Base-by-base conservation (phyloP, 1,140 invertebrate species). In the Aphelenchoides fujianensis region DNA sequence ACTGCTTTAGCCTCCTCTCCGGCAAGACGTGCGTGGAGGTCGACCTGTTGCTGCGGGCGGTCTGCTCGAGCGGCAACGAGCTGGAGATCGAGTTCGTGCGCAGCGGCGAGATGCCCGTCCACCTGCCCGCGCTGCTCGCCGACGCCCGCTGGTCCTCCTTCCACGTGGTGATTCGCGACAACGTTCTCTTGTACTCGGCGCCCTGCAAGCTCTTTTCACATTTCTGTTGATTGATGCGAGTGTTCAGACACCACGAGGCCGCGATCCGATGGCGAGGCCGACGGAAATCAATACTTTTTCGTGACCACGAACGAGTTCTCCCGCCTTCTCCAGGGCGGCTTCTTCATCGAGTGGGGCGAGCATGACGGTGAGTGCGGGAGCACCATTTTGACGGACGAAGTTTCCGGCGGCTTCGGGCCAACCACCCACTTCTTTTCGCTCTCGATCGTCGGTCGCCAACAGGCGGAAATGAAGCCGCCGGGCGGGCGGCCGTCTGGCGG, bases 201-300 rank as follows among this genome's bases (percentile, higher is more conserved):
- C 74, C 70, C 34, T 76, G 74, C 76, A 54, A 71, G 74, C 27
- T 59, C 7, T 30, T 71, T 75, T 52, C 35, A 19, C 16, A 12
- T 71, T 73, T 70, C 32, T n/a, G n/a, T 75, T 28, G 34, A 68
- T 16, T 70, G 16, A 30, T 76, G 9, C 32, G n/a, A 52, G 23
- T 19, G 36, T 76, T 76, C 48, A 75, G 74, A 57, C 54, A 75
- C 74, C 36, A 76, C 74, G 12, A 35, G 75, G 55, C 55, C 55
- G 16, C 69, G 28, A 16, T 28, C 55, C 36, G 32, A 70, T 19
- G 37, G 59, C 16, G 75, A 76, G 36, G 30, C 41, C 9, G 71
- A 75, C 34, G 70, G 72, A 30, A 23, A 71, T 36, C 30, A 76
- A 35, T 76, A 78, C 52, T 30, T 69, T 54, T 78, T 78, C 52